phyloP scores from a whole-genome alignment of 2,113 vertebrate genomes.

The Halichoerus grypus region DNA sequence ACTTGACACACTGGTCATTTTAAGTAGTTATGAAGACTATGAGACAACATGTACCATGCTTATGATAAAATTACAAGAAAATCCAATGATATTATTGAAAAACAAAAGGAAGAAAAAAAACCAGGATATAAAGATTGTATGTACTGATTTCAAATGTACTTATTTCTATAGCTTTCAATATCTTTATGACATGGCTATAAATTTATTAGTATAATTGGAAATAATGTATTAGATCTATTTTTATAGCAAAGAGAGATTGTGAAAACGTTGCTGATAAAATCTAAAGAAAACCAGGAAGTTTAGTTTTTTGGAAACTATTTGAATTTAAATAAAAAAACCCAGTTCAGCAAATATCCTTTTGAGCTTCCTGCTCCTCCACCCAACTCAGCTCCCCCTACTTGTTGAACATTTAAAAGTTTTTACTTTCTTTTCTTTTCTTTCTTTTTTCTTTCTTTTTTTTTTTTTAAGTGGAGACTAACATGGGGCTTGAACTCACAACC shows the following conservation, averaged over 20 bases:
- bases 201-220: slow-evolving; percentile 39
- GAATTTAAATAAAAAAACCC: not conserved
- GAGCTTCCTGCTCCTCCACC: not conserved
- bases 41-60: not conserved
- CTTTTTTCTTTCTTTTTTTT: too few species aligned
- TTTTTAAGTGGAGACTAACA: not conserved
- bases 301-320: not conserved
- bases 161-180: not conserved
- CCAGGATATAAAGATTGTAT: not conserved
- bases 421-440: not conserved
- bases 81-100: not conserved
- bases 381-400: not conserved
- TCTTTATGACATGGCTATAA: not conserved
- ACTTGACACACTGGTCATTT: not conserved
- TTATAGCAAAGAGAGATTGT: not conserved
- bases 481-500: not conserved
- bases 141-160: not conserved
- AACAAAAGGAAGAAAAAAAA: not conserved
- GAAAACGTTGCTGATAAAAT: slow-evolving; percentile 49
- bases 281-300: slow-evolving; percentile 31
- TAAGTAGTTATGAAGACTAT: slow-evolving; percentile 5
- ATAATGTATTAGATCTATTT: not conserved
- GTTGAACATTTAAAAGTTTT: slow-evolving; percentile 2
- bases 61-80: slow-evolving; percentile 2
- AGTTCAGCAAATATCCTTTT: not conserved